phyloP scores from a whole-genome alignment of 2,797 vertebrate species.

The Gambelia wislizenii region DNA sequence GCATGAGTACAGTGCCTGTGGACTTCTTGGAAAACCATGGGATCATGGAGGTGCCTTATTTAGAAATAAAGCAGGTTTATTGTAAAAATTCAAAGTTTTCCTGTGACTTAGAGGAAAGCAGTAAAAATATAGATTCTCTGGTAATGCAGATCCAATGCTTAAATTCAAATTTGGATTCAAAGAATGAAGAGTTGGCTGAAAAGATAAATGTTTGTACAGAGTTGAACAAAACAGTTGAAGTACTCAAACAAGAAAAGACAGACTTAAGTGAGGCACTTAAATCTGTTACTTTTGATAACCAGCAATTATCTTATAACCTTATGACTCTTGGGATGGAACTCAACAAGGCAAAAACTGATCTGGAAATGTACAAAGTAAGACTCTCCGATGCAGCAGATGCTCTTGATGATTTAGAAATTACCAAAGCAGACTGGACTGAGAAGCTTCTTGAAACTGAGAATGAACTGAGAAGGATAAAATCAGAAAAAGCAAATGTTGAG shows the following conservation, averaged over 20 bases:
- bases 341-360: conserved; percentile 72
- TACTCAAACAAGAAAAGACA: conserved; percentile 76
- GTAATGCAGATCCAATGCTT: conserved; percentile 74
- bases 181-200: conserved; percentile 75
- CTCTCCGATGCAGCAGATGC: conserved; percentile 73
- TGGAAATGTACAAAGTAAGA: conserved; percentile 76
- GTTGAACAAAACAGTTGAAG: conserved; percentile 73
- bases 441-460: conserved; percentile 83
- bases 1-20: neutral
- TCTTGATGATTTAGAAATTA: conserved; percentile 76
- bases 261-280: conserved; percentile 70
- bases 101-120: conserved; percentile 52
- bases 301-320: conserved; percentile 66
- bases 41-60: conserved; percentile 49
- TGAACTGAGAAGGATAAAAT: conserved; percentile 79
- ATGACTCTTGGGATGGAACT: conserved; percentile 75
- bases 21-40: conserved; percentile 53
- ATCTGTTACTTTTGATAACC: conserved; percentile 69
- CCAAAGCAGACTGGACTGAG: conserved; percentile 80
- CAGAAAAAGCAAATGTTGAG: conserved; percentile 84
- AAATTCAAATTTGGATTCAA: conserved; percentile 72
- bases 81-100: conserved; percentile 62
- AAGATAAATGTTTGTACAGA: conserved; percentile 78
- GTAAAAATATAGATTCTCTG: conserved; percentile 66
- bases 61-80: conserved; percentile 57